Percentiles rank a stretch among this genome's conserved stretches.
Conservation (phyloP, 2,113 vertebrate genomes). For the Chloropsis hardwickii region DNA sequence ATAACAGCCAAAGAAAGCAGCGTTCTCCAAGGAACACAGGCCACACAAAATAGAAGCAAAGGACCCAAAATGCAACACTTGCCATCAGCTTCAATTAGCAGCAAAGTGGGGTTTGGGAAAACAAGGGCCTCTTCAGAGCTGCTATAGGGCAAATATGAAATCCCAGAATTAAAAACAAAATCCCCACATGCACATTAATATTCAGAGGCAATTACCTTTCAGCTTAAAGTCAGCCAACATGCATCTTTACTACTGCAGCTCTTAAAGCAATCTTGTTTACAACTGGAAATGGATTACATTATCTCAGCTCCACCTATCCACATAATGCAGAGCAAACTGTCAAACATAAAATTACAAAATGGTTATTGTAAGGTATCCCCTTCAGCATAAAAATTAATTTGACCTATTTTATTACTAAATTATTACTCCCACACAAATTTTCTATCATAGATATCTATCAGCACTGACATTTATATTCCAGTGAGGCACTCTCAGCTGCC, state of each 20-base stretch:
- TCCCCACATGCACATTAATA: constrained; percentile 57
- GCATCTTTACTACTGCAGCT: constrained; percentile 57
- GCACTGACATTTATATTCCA: constrained; percentile 59
- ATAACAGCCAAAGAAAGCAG: neutral
- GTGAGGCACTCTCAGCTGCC: constrained; percentile 15
- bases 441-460: constrained; percentile 58
- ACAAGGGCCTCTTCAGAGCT: constrained; percentile 36
- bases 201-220: constrained; percentile 64
- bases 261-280: constrained; percentile 63
- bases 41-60: neutral
- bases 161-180: constrained; percentile 57
- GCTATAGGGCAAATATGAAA: constrained; percentile 51
- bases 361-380: constrained; percentile 63
- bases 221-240: constrained; percentile 43
- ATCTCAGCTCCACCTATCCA: constrained; percentile 50
- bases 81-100: constrained; percentile 38
- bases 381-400: constrained; percentile 66
- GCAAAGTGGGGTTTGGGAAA: constrained; percentile 41
- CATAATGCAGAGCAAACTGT: constrained; percentile 56
- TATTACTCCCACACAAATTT: constrained; percentile 70
- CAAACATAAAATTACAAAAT: constrained; percentile 64
- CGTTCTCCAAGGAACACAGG: neutral
- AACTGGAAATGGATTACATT: constrained; percentile 59
- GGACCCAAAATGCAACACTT: neutral
- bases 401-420: constrained; percentile 68